Evolutionary conservation across 2,113 vertebrate species (phyloP).

Genomic region (Sisor rabdophorus): DNA sequence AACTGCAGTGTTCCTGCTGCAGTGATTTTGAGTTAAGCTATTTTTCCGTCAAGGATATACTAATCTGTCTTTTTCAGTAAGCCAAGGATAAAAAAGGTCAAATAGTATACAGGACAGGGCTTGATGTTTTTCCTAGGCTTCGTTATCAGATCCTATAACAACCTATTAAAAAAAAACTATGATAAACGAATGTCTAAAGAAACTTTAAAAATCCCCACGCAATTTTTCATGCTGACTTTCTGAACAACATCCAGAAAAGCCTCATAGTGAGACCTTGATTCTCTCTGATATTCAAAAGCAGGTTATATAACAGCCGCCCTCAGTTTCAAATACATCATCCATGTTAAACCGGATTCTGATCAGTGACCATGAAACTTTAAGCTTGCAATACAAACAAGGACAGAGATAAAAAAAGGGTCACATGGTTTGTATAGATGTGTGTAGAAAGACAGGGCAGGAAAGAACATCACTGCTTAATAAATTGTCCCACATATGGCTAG

Average conservation of each 20-base stretch:
- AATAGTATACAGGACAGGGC: conserved; percentile 33
- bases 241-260: neutral
- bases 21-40: conserved; percentile 60
- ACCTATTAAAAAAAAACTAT: conserved; percentile 25
- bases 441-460: conserved; percentile 39
- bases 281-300: neutral
- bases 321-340: neutral
- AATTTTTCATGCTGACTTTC: neutral
- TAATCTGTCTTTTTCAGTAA: conserved; percentile 63
- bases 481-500: conserved; percentile 63
- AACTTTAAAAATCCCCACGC: neutral
- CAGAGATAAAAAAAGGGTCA: conserved; percentile 5
- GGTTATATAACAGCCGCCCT: conserved; percentile 1
- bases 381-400: neutral
- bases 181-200: neutral
- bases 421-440: conserved; percentile 17
- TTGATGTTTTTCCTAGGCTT: neutral
- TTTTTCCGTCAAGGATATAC: conserved; percentile 63
- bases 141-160: conserved; percentile 19
- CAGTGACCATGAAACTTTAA: neutral
- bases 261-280: conserved; percentile 8
- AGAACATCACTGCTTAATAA: conserved; percentile 57
- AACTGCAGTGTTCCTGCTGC: conserved; percentile 44
- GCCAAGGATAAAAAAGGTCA: conserved; percentile 9
- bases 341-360: neutral